Base-by-base conservation (phyloP, 2,797 vertebrate genomes). In the Pseudochaenichthys georgianus region DNA sequence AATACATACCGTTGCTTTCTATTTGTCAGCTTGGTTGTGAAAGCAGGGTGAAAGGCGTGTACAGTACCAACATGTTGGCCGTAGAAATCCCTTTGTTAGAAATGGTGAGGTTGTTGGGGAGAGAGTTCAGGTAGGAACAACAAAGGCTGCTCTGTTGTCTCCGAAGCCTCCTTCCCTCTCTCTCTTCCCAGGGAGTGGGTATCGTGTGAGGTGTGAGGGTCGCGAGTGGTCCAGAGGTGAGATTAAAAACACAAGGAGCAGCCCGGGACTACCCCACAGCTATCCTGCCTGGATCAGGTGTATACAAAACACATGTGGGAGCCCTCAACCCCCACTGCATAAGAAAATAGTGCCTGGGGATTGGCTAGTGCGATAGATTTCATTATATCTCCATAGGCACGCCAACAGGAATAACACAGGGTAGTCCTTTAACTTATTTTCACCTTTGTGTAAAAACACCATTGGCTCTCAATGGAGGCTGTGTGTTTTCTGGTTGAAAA, bases 271-370 rank as follows among this genome's bases (percentile, higher is more conserved):
- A 77, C 88, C 89, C 88, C 54, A 71, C 84, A 80, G 91, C 86
- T 83, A 88, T 80, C 87, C 87, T 50, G 79, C 78, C 88, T 82
- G 85, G 86, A 91, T 93, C 89, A 90, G 85, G 79, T 88, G 88
- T 85, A 92, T 87, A 86, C 85, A 86, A 93, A 94, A 92, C 92
- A 93, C 87, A 88, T 91, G 89, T 90, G 76, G 84, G 69, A 87
- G 78, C 75, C 77, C 42, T 9, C 52, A 69, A 48, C 68, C 88
- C 67, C 82, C 73, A 42, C 81, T 42, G 81, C 75, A 80, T 70
- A 78, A 85, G 83, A 87, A 86, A 89, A 83, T 72, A 86, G 69
- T 79, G 85, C 89, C 88, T 75, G 81, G 79, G 88, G 88, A 87
- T 80, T 31, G 74, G 86, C 86, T 77, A 82, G 80, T 83, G 85